Evolutionary conservation across 2,113 vertebrate species (phyloP), one percentile per base, ranked within the genome.

Genomic region (Xenopus laevis): DNA sequence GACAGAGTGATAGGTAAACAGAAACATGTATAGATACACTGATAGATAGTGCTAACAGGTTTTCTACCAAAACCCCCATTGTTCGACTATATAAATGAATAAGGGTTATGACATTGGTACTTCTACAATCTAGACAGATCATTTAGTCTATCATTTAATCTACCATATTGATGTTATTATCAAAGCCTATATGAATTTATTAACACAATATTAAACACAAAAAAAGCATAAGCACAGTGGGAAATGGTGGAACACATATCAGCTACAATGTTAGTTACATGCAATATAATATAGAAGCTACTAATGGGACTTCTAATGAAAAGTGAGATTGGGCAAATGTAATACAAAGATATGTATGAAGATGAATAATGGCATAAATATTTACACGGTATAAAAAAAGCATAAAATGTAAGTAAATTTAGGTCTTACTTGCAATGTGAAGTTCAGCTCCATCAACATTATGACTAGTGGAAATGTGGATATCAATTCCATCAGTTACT

Each of bases 361-460:
- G 60, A 52, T n/a, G 23, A 74, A 64, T 74, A 33, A 27, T 72
- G 72, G 78, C 15, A 60, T 9, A 60, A 15, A 60, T 27, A 60
- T 78, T 21, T 79, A 72, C 71, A 58, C 20, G 66, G 71, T 79
- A 81, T 71, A 86, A 83, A 44, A 80, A 72, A 81, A 27, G 23
- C 23, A 27, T 27, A 27, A 27, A 71, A 5, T 55, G 4, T n/a
- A n/a, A 4, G 17, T n/a, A 16, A 12, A 74, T 69, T 64, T 68
- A 68, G 63, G 17, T 82, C 88, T 92, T 92, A 93, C 92, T 91
- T 92, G 90, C 86, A 61, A 92, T 85, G 61, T 90, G 91, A 79
- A 93, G 79, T 50, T 89, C 90, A 82, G 89, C 91, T 84, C 86
- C 89, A 87, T 91, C 91, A 81, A 90, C 84, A 79, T 90, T 88